A percentile compares a stretch with the other conserved stretches of the same genome.
Conservation (phyloP, 2,113 vertebrate genomes). For the Coregonus clupeaformis region DNA sequence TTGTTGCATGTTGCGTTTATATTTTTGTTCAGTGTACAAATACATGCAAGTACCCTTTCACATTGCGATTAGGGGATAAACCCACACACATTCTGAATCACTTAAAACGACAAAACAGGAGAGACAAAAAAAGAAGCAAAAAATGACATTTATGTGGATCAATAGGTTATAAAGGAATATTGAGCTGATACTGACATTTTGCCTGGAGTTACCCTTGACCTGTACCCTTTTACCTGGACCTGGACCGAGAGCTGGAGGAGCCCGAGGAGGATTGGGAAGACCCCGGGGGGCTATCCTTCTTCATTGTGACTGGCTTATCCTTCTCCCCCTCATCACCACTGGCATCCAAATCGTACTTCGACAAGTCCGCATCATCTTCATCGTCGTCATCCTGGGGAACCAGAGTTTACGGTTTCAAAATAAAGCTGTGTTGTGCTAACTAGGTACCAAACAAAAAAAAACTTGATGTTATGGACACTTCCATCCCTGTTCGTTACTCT, state of each 20-base stretch:
- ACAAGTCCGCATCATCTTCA: conserved; percentile 80
- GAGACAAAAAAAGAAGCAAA: conserved; percentile 2
- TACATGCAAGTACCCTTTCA: no score
- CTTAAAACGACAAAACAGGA: conserved; percentile 14
- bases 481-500: no score
- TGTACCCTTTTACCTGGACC: conserved; percentile 99
- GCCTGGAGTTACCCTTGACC: conserved; percentile 98
- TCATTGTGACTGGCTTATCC: conserved; percentile 73
- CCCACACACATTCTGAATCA: conserved; percentile 6
- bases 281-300: conserved; percentile 84
- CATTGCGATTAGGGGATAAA: neutral
- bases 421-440: no score
- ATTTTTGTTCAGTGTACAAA: no score
- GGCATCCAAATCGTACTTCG: conserved; percentile 93
- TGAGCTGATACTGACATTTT: conserved; percentile 99
- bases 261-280: conserved; percentile 91
- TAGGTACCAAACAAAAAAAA: no score
- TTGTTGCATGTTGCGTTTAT: no score
- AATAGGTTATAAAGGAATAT: conserved; percentile 81
- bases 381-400: conserved; percentile 74
- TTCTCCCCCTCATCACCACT: conserved; percentile 80
- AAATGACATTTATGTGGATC: conserved; percentile 48
- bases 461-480: no score
- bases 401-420: no score
- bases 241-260: conserved; percentile 97